Evolutionary conservation across 2,113 vertebrate genomes (phyloP).

Genomic region (Orcinus orca): DNA sequence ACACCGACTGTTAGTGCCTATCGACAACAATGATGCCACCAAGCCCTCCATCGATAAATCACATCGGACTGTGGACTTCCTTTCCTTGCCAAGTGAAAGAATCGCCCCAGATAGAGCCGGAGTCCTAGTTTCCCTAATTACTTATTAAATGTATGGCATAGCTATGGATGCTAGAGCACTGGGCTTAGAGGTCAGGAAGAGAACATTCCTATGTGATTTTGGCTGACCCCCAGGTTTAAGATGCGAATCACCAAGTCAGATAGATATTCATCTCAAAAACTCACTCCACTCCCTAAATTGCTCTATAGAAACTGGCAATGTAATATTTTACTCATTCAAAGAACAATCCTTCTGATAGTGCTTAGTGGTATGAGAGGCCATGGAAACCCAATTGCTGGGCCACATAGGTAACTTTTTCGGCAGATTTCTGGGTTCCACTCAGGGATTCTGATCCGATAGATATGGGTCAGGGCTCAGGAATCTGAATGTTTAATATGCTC

Average conservation of each 20-base stretch:
- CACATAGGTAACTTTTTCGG: neutral
- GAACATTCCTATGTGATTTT: neutral
- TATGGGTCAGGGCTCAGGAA: fast-evolving
- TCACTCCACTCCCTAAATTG: neutral
- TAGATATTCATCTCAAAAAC: neutral
- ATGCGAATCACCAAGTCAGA: neutral
- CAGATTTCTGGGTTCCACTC: neutral
- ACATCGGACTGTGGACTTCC: neutral
- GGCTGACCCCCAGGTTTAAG: neutral
- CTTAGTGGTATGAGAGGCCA: neutral
- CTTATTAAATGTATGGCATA: neutral
- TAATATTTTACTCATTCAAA: neutral
- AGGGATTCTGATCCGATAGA: neutral
- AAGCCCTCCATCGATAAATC: neutral
- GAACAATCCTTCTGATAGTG: neutral
- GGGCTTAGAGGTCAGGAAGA: neutral
- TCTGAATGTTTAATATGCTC: neutral
- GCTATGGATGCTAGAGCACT: no score
- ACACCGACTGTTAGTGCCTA: no score
- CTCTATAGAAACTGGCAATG: fast-evolving
- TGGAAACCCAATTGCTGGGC: neutral
- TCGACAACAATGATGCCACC: neutral
- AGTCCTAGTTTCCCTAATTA: neutral
- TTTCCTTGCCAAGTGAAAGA: neutral
- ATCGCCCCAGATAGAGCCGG: neutral